Conservation (phyloP, 1,140 invertebrate species). For the Schmidtea mediterranea region DNA sequence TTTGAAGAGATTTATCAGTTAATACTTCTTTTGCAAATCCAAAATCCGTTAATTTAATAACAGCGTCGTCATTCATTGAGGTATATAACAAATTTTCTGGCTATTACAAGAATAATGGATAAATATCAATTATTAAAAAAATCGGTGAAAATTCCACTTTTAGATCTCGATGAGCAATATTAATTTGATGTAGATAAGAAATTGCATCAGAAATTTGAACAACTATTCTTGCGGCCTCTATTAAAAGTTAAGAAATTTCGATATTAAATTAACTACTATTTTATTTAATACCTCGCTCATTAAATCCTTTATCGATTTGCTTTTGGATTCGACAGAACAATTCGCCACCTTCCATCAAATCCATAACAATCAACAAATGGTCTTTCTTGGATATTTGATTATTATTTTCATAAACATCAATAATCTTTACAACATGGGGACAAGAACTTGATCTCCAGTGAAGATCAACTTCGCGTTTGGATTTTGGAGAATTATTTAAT, state of each 20-base stretch:
- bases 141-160: slow-evolving; percentile 39
- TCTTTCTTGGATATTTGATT: slow-evolving; percentile 46
- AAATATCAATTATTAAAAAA: neutral
- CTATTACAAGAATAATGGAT: slow-evolving; percentile 12
- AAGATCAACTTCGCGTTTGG: slow-evolving; percentile 67
- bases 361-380: slow-evolving; percentile 82
- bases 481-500: slow-evolving; percentile 61
- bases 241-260: slow-evolving; percentile 53
- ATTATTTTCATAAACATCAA: slow-evolving; percentile 82
- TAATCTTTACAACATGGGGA: slow-evolving; percentile 64
- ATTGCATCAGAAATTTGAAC: slow-evolving; percentile 83
- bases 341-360: slow-evolving; percentile 90
- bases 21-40: slow-evolving; percentile 85
- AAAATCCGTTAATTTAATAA: slow-evolving; percentile 86
- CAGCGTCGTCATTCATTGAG: slow-evolving; percentile 31
- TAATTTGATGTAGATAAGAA: slow-evolving; percentile 63
- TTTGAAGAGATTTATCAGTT: slow-evolving; percentile 45
- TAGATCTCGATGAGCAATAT: slow-evolving; percentile 84
- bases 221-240: slow-evolving; percentile 70
- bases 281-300: slow-evolving; percentile 45
- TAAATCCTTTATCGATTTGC: slow-evolving; percentile 63
- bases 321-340: slow-evolving; percentile 84
- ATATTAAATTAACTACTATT: neutral
- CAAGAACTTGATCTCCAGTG: slow-evolving; percentile 67
- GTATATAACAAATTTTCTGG: slow-evolving; percentile 35